phyloP scores from a whole-genome alignment of 2,797 vertebrate genomes.

The Pseudochirops corinnae region DNA sequence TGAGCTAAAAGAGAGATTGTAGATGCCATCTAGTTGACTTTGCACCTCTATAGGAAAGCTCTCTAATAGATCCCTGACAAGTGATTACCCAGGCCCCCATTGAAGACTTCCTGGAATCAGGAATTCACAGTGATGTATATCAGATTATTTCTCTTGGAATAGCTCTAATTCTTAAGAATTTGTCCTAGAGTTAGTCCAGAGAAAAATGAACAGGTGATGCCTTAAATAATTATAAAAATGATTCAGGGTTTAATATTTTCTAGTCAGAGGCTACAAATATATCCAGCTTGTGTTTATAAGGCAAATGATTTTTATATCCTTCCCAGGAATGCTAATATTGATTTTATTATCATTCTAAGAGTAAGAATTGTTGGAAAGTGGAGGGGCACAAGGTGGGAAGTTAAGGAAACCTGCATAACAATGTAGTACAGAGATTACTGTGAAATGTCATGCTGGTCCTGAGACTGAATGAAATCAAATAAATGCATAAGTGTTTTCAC shows the following conservation, averaged over 20 bases:
- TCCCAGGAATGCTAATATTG: neutral
- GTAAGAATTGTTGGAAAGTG: neutral
- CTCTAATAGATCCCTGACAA: neutral
- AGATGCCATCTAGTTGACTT: neutral
- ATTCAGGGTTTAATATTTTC: neutral
- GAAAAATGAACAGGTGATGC: neutral
- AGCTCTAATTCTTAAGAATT: neutral
- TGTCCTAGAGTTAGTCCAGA: neutral
- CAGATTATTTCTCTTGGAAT: neutral
- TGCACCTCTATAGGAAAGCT: neutral
- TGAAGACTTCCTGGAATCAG: neutral
- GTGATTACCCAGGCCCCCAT: neutral
- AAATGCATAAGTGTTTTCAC: neutral
- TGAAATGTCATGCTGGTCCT: neutral
- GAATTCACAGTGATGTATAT: neutral
- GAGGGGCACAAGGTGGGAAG: too few species aligned
- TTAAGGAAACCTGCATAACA: neutral
- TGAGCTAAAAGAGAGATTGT: neutral
- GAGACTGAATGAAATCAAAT: neutral
- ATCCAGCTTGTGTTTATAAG: neutral
- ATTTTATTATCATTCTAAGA: neutral
- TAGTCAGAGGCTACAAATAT: neutral
- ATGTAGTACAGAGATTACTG: neutral
- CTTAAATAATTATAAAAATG: neutral
- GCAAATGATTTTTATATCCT: neutral